Evolutionary conservation across 92 coral and sea anemone genomes (phyloP).

Genomic region (Micromussa lordhowensis): DNA sequence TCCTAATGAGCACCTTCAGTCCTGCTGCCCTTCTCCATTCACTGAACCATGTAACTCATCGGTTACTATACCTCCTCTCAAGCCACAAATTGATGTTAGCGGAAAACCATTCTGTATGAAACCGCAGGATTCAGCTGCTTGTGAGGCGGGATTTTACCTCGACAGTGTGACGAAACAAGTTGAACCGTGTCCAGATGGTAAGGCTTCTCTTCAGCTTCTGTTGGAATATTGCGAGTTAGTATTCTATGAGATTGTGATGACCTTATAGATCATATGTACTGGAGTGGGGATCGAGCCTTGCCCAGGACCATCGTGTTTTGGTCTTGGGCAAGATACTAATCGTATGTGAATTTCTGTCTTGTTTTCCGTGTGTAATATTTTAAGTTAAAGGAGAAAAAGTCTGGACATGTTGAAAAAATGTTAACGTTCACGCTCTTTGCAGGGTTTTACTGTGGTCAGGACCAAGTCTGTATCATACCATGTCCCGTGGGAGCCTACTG

Average conservation of each 20-base stretch:
- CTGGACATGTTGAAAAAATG: not conserved
- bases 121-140: slow-evolving; percentile 67
- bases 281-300: too few species aligned
- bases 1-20: slow-evolving; percentile 32
- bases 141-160: slow-evolving; percentile 69
- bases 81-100: too few species aligned
- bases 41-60: slow-evolving; percentile 29
- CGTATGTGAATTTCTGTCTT: not conserved
- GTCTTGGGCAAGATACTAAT: not conserved
- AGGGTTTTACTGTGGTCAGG: slow-evolving; percentile 72
- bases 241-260: too few species aligned
- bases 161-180: not conserved
- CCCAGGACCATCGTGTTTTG: too few species aligned
- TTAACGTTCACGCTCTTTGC: not conserved
- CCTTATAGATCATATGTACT: not conserved
- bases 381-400: not conserved
- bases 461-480: slow-evolving; percentile 53
- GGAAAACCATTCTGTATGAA: slow-evolving; percentile 64
- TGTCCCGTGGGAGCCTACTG: slow-evolving; percentile 69
- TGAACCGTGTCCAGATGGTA: slow-evolving; percentile 74
- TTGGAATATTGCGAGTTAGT: too few species aligned
- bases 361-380: not conserved
- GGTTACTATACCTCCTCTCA: slow-evolving; percentile 4
- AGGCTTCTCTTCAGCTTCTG: not conserved
- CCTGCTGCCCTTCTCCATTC: slow-evolving; percentile 40